Evolutionary conservation across 2,888 invertebrate species (phyloP).

Genomic region (Thelaira solivaga): DNA sequence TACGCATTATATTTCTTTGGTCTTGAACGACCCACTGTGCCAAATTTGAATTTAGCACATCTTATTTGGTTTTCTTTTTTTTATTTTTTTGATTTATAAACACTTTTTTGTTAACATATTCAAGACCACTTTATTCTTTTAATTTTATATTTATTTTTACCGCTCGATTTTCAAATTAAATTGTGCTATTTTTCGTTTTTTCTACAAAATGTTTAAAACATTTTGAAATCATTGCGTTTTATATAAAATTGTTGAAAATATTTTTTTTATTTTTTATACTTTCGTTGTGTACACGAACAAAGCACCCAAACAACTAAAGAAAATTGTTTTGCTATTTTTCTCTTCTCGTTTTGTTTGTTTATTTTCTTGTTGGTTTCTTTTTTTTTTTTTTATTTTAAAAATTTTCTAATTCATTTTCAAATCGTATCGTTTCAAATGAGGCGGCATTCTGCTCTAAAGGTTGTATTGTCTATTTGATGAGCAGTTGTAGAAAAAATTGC

Average conservation of each 20-base stretch:
- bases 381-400: slow-evolving; percentile 11
- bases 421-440: slow-evolving; percentile 54
- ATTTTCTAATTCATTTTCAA: slow-evolving; percentile 58
- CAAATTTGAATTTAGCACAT: slow-evolving; percentile 23
- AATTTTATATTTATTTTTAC: neutral
- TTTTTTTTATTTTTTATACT: slow-evolving; percentile 25
- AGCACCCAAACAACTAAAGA: slow-evolving; percentile 59
- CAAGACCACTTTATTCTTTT: slow-evolving; percentile 10
- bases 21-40: slow-evolving; percentile 54
- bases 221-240: neutral
- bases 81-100: neutral
- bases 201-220: slow-evolving; percentile 5
- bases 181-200: neutral
- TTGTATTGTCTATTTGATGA: slow-evolving; percentile 38
- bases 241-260: neutral
- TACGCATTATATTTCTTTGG: neutral
- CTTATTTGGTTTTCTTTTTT: neutral
- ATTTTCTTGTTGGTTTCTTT: slow-evolving; percentile 15
- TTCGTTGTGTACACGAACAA: slow-evolving; percentile 58
- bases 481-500: slow-evolving; percentile 14
- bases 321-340: slow-evolving; percentile 52
- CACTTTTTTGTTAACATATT: neutral
- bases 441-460: slow-evolving; percentile 49
- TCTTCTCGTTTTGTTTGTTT: slow-evolving; percentile 50
- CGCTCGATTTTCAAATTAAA: slow-evolving; percentile 29